A percentile compares a stretch with the other conserved stretches of the same genome.
Evolutionary conservation across 2,888 invertebrate species (phyloP).

Genomic region (Polyploca ridens): DNA sequence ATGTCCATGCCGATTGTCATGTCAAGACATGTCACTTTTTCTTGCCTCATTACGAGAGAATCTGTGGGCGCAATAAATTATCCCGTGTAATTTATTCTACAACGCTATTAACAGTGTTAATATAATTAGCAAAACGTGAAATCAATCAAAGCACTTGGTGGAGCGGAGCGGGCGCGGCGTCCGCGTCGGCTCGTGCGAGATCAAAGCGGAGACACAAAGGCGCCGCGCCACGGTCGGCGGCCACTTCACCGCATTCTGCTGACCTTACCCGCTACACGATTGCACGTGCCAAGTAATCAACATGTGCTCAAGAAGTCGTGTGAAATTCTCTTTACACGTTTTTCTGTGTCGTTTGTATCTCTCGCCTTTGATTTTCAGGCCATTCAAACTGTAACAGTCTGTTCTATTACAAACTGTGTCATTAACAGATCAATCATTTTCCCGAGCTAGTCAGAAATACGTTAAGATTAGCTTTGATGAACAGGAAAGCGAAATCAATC

Average conservation of each 20-base stretch:
- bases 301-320: conserved; percentile 42
- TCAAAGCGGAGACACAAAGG: conserved; percentile 63
- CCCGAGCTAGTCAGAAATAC: background rate
- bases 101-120: conserved; percentile 34
- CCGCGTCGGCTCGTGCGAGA: conserved; percentile 38
- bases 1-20: background rate
- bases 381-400: background rate
- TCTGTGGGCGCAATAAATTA: background rate
- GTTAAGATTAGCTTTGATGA: background rate
- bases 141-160: conserved; percentile 60
- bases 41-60: background rate
- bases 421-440: background rate
- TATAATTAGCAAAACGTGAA: conserved; percentile 65
- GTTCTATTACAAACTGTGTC: conserved; percentile 5
- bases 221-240: conserved; percentile 36
- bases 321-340: conserved; percentile 30
- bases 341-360: conserved; percentile 31
- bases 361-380: conserved; percentile 16
- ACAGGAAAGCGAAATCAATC: background rate
- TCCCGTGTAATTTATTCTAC: conserved; percentile 34
- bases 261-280: conserved; percentile 44
- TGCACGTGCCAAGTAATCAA: conserved; percentile 48
- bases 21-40: background rate
- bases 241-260: conserved; percentile 31
- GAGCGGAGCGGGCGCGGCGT: conserved; percentile 44